Evolutionary conservation across 1,140 invertebrate genomes (phyloP), one percentile per base, ranked within the genome.

Genomic region (Aplysia californica): DNA sequence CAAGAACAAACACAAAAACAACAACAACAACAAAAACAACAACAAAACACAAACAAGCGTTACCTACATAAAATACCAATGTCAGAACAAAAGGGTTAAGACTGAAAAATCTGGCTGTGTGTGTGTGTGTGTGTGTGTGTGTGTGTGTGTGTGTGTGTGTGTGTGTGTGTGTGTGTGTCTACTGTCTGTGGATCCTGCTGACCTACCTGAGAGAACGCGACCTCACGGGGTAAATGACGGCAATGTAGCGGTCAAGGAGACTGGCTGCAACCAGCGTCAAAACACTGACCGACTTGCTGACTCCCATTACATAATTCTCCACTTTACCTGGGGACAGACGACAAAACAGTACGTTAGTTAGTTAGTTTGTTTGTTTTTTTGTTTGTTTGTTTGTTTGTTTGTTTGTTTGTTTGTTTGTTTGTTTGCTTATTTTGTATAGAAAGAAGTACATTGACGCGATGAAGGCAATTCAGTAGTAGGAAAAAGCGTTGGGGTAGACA

Each of bases 231-330:
- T 94, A 94, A 87, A 95, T 96, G 85, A 97, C 96, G 41, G 95
- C 96, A 86, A 96, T 95, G 95, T 95, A 96, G 78, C 95, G 93
- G 89, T 97, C 95, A 72, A 96, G 91, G 0, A 95, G 96, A 85
- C 96, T 96, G 87, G 95, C 96, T 0, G 95, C 95, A 82, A 97
- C 89, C n/a, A n/a, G n/a, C 2, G 96, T 97, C 86, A 96, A 87
- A 29, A 97, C 94, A 20, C 95, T 96, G 68, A 97, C 95, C 0
- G 94, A 94, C 65, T 97, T 94, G 1, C 95, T 96, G 18, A 96
- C 95, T 0, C 76, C 79, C 81, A 82, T 82, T 6, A 85, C 33
- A 72, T 86, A 86, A 68, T 80, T 81, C 0, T 80, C 72, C 67
- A 85, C 41, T 76, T 85, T 83, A 78, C 84, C 84, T 85, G 73